phyloP scores from a whole-genome alignment of 1,140 invertebrate genomes.

The Caenorhabditis brenneri region DNA sequence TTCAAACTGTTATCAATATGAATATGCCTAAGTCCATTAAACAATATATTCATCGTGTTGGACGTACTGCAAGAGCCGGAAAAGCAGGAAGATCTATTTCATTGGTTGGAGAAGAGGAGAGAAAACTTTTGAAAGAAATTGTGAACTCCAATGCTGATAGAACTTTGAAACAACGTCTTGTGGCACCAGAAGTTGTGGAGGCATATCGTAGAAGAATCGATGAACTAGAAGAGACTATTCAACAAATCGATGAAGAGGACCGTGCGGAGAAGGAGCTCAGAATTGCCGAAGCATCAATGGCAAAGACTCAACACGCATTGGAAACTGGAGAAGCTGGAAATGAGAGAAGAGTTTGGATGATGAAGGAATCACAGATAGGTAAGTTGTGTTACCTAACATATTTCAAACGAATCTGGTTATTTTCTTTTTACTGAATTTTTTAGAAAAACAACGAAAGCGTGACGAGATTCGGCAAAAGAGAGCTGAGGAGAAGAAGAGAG shows the following conservation, averaged over 20 bases:
- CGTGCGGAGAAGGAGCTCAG: constrained; percentile 82
- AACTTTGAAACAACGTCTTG: constrained; percentile 84
- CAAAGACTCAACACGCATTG: constrained; percentile 81
- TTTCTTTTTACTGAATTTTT: no score
- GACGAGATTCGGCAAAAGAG: constrained; percentile 46
- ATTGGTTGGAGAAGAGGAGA: constrained; percentile 87
- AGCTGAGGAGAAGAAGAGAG: constrained; percentile 48
- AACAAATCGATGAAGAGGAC: constrained; percentile 83
- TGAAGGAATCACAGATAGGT: constrained; percentile 73
- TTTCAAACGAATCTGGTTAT: neutral
- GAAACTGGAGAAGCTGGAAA: constrained; percentile 72
- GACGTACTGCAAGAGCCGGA: constrained; percentile 73
- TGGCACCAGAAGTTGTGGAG: constrained; percentile 84
- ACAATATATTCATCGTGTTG: constrained; percentile 93
- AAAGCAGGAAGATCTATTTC: constrained; percentile 78
- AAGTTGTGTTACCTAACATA: neutral
- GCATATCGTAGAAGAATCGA: constrained; percentile 83
- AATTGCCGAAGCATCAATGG: constrained; percentile 84
- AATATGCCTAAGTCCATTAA: constrained; percentile 89
- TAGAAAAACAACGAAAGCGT: constrained; percentile 43
- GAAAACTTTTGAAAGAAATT: constrained; percentile 87
- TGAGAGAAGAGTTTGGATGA: constrained; percentile 82
- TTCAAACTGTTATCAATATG: constrained; percentile 84
- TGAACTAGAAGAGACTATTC: constrained; percentile 80
- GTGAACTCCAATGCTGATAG: constrained; percentile 77